Evolutionary conservation across 2,797 vertebrate species (phyloP).

Genomic region (Periparus ater): DNA sequence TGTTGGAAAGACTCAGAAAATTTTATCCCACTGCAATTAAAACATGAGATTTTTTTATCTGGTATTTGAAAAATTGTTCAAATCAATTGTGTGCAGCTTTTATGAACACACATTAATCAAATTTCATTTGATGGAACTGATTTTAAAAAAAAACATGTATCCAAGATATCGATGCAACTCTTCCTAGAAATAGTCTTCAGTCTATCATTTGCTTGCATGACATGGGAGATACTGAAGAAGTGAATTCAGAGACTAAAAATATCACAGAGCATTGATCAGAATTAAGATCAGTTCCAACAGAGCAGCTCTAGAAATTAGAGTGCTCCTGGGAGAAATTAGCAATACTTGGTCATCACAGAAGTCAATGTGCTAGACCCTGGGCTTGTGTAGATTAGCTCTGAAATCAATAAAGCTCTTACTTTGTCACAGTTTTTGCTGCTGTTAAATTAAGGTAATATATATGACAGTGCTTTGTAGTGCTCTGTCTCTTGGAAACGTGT

Average conservation of each 20-base stretch:
- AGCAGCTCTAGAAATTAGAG: not conserved
- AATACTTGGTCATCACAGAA: not conserved
- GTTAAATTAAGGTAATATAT: conserved; percentile 15
- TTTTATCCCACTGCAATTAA: not conserved
- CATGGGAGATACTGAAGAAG: not conserved
- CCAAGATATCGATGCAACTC: not conserved
- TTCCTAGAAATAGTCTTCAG: not conserved
- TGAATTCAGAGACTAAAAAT: not conserved
- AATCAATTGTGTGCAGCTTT: not conserved
- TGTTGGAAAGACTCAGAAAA: not conserved
- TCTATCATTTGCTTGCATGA: not conserved
- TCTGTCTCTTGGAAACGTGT: not conserved
- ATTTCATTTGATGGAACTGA: not conserved
- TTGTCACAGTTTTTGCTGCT: not conserved
- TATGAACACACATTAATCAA: not conserved
- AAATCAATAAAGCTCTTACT: conserved; percentile 20
- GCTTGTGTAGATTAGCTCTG: not conserved
- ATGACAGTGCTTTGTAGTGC: not conserved
- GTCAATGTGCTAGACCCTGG: not conserved
- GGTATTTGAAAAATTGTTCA: not conserved
- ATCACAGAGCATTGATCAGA: not conserved
- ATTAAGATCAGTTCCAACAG: conserved; percentile 32
- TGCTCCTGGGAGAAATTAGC: conserved; percentile 2
- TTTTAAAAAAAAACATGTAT: not conserved
- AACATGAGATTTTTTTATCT: not conserved